Percentiles rank a stretch among this genome's conserved stretches.
phyloP scores from a whole-genome alignment of 2,113 vertebrate species.

The Crotalus horridus region DNA sequence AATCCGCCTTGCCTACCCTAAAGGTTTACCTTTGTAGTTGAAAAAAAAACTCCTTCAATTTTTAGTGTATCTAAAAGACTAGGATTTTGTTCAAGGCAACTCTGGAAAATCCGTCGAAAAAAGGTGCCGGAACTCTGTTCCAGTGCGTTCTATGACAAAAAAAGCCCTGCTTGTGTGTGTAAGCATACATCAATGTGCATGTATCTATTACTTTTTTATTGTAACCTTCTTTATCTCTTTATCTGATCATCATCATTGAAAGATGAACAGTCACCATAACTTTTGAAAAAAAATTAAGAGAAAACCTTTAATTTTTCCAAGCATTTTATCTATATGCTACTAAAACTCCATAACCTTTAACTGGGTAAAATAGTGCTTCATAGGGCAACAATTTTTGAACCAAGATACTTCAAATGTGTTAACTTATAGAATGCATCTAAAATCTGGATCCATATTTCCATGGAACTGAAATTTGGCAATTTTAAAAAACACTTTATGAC shows the following conservation, averaged over 20 bases:
- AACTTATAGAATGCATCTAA: not conserved
- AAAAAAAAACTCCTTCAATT: too few species aligned
- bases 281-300: not conserved
- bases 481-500: not conserved
- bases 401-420: not conserved
- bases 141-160: too few species aligned
- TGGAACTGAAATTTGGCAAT: not conserved
- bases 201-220: not conserved
- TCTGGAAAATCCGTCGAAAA: too few species aligned
- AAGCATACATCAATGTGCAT: too few species aligned
- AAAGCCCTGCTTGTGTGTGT: too few species aligned
- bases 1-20: too few species aligned
- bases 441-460: not conserved
- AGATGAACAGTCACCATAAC: not conserved
- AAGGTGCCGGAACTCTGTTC: too few species aligned
- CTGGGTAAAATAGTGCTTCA: not conserved
- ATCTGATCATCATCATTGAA: not conserved
- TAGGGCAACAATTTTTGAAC: not conserved
- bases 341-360: not conserved
- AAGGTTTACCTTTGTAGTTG: too few species aligned
- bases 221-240: not conserved
- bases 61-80: too few species aligned
- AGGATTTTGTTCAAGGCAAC: too few species aligned
- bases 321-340: not conserved
- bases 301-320: not conserved